Evolutionary conservation across 1,140 invertebrate species (phyloP).

Genomic region (Teleopsis dalmanni): DNA sequence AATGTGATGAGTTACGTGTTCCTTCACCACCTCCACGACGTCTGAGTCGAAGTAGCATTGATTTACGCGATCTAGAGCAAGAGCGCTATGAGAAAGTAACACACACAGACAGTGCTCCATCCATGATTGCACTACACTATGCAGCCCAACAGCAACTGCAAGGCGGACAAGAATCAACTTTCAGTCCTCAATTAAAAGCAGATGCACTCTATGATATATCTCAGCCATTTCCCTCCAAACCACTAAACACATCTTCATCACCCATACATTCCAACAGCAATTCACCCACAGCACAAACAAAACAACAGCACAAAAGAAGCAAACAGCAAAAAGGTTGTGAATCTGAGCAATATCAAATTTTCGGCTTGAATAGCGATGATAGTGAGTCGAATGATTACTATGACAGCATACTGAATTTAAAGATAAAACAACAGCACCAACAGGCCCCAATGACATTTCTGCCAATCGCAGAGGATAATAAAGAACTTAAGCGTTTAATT

Average conservation of each 20-base stretch:
- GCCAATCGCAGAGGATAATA: constrained; percentile 41
- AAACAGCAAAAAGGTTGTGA: constrained; percentile 5
- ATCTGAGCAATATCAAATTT: constrained; percentile 22
- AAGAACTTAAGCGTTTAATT: constrained; percentile 42
- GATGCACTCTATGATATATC: constrained; percentile 6
- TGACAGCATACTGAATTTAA: constrained; percentile 15
- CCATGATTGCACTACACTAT: constrained; percentile 39
- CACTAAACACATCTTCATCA: constrained; percentile 2
- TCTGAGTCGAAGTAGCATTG: constrained; percentile 42
- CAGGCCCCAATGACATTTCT: constrained; percentile 18
- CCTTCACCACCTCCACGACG: constrained; percentile 41
- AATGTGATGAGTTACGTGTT: constrained; percentile 41
- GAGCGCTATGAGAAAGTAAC: constrained; percentile 43
- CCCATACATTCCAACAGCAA: constrained; percentile 2
- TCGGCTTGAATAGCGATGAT: constrained; percentile 33
- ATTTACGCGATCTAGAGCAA: constrained; percentile 41
- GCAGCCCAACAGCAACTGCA: constrained; percentile 15
- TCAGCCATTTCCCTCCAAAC: constrained; percentile 6
- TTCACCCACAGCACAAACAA: not conserved
- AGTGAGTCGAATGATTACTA: constrained; percentile 38
- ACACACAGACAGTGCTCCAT: constrained; percentile 42
- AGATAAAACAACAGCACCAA: constrained; percentile 11
- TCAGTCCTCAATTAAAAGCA: constrained; percentile 6
- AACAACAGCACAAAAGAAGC: not conserved
- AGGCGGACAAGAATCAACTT: constrained; percentile 1